These are phyloP conservation scores for Liopterus haemorrhoidalis DNA, from an alignment of 2,888 invertebrate species.

Conservation along the genomic window DNA sequence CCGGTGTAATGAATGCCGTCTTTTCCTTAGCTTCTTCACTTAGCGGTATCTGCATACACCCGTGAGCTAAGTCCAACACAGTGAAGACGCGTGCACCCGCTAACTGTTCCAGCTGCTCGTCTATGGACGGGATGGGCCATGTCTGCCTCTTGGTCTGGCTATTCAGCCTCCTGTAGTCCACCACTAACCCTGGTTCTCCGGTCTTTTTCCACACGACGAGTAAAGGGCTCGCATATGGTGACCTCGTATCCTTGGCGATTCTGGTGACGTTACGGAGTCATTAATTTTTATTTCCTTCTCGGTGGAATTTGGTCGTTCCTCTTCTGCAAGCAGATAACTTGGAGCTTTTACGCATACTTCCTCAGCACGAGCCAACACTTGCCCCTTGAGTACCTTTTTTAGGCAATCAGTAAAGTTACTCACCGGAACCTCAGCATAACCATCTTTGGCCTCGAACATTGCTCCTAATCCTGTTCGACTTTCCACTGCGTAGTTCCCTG, in stretches of 20 bases:
- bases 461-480: no score
- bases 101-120: slow-evolving; percentile 27
- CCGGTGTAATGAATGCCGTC: slow-evolving; percentile 30
- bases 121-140: slow-evolving; percentile 27
- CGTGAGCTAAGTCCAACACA: slow-evolving; percentile 15
- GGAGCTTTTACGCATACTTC: no score
- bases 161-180: slow-evolving; percentile 28
- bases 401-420: no score
- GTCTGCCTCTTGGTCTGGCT: slow-evolving; percentile 22
- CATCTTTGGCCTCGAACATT: no score
- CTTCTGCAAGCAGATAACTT: no score
- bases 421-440: no score
- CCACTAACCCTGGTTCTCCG: slow-evolving; percentile 25
- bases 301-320: no score
- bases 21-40: slow-evolving; percentile 17
- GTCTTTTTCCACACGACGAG: slow-evolving; percentile 27
- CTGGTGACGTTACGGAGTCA: no score
- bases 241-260: slow-evolving; percentile 29
- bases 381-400: no score
- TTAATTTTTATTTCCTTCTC: no score
- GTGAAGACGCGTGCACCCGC: slow-evolving; percentile 21
- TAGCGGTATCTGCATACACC: slow-evolving; percentile 19
- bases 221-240: slow-evolving; percentile 29
- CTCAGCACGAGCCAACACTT: no score
- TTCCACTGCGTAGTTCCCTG: no score